Percentiles rank a stretch among this genome's conserved stretches.
phyloP scores from a whole-genome alignment of 1,140 invertebrate species.

The Ostrea edulis region DNA sequence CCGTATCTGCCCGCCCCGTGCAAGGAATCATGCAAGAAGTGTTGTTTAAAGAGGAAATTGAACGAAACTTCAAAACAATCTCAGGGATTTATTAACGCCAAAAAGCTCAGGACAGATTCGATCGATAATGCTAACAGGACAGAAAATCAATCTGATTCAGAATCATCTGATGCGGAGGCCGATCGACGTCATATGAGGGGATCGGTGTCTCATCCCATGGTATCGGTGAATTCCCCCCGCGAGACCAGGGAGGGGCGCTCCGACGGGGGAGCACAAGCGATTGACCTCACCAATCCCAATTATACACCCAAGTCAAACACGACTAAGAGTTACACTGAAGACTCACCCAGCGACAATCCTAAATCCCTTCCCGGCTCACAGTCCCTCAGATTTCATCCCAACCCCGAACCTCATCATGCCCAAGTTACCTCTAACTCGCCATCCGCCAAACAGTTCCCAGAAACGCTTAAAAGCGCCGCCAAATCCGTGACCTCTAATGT shows the following conservation, averaged over 20 bases:
- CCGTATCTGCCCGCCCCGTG: background rate
- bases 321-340: background rate
- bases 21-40: background rate
- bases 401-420: background rate
- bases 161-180: background rate
- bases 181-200: background rate
- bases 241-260: background rate
- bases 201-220: background rate
- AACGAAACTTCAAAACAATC: background rate
- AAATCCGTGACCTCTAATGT: background rate
- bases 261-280: background rate
- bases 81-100: constrained; percentile 5
- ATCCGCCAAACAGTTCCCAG: background rate
- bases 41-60: constrained; percentile 7
- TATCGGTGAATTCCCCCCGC: background rate
- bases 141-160: constrained; percentile 25
- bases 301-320: background rate
- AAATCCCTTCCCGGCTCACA: background rate
- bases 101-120: background rate
- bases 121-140: constrained; percentile 8
- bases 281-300: background rate
- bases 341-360: background rate
- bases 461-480: background rate
- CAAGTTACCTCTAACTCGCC: background rate
- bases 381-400: background rate